These are phyloP conservation scores for Zonitis immaculata DNA, from an alignment of 2,888 invertebrate species.

Conservation along the genomic window DNA sequence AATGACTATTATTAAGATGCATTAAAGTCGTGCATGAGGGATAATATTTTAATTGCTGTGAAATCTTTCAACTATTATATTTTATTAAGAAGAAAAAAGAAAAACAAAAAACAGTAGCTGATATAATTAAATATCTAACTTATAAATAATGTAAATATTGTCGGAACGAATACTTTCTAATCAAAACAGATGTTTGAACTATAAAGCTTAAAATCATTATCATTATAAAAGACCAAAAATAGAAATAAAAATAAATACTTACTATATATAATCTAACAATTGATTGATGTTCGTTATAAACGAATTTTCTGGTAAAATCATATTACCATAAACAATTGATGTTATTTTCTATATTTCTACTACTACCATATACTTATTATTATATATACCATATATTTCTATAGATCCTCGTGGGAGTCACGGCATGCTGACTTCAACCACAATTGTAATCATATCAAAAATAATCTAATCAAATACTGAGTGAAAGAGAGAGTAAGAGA, in stretches of 20 bases:
- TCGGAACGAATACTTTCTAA: neutral
- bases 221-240: too few species aligned
- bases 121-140: constrained; percentile 34
- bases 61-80: constrained; percentile 22
- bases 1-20: constrained; percentile 41
- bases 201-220: neutral
- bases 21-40: constrained; percentile 38
- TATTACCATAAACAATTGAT: neutral
- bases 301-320: neutral
- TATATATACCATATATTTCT: too few species aligned
- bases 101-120: constrained; percentile 37
- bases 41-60: constrained; percentile 40
- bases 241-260: too few species aligned
- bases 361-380: too few species aligned
- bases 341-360: too few species aligned
- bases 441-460: constrained; percentile 17
- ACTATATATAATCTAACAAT: too few species aligned
- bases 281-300: neutral
- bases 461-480: constrained; percentile 14
- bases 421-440: constrained; percentile 12
- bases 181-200: neutral
- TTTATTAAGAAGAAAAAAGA: too few species aligned
- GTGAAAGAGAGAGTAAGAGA: too few species aligned
- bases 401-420: constrained; percentile 10
- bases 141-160: neutral